phyloP scores from a whole-genome alignment of 2,888 invertebrate genomes.

The Hymenopus coronatus region DNA sequence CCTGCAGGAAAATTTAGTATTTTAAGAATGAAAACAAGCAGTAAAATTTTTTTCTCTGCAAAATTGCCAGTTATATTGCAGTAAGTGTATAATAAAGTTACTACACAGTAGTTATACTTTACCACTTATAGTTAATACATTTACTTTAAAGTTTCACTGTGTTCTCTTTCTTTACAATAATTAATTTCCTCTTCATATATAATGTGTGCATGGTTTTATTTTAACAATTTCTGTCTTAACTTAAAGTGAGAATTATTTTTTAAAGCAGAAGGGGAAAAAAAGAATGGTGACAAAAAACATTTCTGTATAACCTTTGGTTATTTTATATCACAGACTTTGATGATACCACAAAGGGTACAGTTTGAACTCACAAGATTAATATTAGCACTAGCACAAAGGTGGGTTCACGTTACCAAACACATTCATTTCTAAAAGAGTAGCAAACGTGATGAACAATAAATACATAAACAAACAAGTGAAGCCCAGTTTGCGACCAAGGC shows the following conservation, averaged over 20 bases:
- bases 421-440: constrained; percentile 73
- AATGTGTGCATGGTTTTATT: not conserved
- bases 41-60: too few relatives aligned
- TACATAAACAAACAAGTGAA: constrained; percentile 66
- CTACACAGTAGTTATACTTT: too few relatives aligned
- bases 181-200: not conserved
- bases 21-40: too few relatives aligned
- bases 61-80: too few relatives aligned
- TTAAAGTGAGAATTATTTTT: not conserved
- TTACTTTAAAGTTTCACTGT: not conserved
- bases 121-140: not conserved
- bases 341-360: not conserved
- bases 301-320: not conserved
- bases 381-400: constrained; percentile 45
- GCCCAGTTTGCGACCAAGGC: constrained; percentile 68
- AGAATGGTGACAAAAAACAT: not conserved
- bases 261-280: not conserved
- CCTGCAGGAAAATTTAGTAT: too few relatives aligned
- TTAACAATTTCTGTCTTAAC: not conserved
- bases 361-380: not conserved
- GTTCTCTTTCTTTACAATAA: too few relatives aligned
- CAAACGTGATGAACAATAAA: constrained; percentile 62
- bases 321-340: not conserved
- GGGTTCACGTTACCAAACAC: constrained; percentile 71
- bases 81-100: too few relatives aligned